Percentiles rank a stretch among this genome's conserved stretches.
These are phyloP conservation scores for Oxystoma pomonae DNA, from an alignment of 2,888 invertebrate genomes.

Conservation along the genomic window DNA sequence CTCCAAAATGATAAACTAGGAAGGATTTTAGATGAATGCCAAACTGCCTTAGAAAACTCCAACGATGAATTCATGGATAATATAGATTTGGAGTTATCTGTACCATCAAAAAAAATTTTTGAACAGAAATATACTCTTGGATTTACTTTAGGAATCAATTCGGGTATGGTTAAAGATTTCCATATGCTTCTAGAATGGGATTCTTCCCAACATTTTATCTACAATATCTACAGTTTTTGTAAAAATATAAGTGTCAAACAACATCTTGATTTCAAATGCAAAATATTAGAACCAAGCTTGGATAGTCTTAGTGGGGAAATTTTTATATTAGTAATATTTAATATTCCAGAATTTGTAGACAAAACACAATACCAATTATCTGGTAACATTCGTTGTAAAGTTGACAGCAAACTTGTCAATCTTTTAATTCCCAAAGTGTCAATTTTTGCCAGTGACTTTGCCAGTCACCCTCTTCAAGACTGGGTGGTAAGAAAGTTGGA, in stretches of 20 bases:
- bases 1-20: slow-evolving; percentile 24
- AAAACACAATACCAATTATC: slow-evolving; percentile 18
- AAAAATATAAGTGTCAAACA: not conserved
- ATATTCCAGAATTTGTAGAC: slow-evolving; percentile 22
- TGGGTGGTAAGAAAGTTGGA: slow-evolving; percentile 16
- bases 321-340: slow-evolving; percentile 13
- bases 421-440: slow-evolving; percentile 19
- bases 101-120: slow-evolving; percentile 32
- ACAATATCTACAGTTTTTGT: slow-evolving; percentile 14
- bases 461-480: slow-evolving; percentile 6
- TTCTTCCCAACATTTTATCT: slow-evolving; percentile 8
- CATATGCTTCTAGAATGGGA: slow-evolving; percentile 11
- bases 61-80: not conserved
- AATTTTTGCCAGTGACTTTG: slow-evolving; percentile 21
- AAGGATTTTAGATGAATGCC: slow-evolving; percentile 21
- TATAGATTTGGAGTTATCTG: slow-evolving; percentile 7
- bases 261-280: not conserved
- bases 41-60: slow-evolving; percentile 5
- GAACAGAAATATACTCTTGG: slow-evolving; percentile 36
- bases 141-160: slow-evolving; percentile 13
- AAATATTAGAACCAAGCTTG: slow-evolving; percentile 4
- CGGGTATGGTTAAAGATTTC: slow-evolving; percentile 4
- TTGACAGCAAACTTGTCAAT: slow-evolving; percentile 10
- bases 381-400: slow-evolving; percentile 18
- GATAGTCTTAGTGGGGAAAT: slow-evolving; percentile 10